phyloP scores from a whole-genome alignment of 2,113 vertebrate genomes.

The Psephotus haematonotus region DNA sequence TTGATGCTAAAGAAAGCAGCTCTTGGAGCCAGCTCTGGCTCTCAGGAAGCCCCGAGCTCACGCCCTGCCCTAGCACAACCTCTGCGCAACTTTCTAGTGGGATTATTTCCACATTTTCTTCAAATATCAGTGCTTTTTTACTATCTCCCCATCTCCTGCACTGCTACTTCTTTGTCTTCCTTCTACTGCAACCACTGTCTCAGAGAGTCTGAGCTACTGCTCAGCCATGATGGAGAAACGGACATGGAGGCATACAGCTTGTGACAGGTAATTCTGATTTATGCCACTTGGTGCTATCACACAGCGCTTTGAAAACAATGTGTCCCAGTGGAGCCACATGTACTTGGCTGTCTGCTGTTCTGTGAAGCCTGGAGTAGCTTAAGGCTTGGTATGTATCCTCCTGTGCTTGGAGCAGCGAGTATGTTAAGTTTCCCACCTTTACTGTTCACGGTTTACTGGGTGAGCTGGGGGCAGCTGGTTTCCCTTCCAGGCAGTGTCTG shows the following conservation, averaged over 20 bases:
- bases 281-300: background rate
- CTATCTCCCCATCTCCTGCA: background rate
- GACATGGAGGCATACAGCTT: background rate
- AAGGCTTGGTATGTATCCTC: background rate
- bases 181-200: background rate
- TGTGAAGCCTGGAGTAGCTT: background rate
- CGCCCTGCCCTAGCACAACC: background rate
- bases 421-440: background rate
- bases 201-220: background rate
- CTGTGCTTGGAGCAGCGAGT: background rate
- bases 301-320: background rate
- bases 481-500: background rate
- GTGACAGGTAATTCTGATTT: slow-evolving; percentile 36
- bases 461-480: background rate
- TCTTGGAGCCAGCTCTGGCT: background rate
- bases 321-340: background rate
- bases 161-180: background rate
- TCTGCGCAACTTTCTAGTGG: background rate
- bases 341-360: slow-evolving; percentile 12
- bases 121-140: background rate
- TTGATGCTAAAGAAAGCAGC: background rate
- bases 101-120: background rate
- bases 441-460: background rate
- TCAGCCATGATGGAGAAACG: background rate
- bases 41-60: background rate